These are phyloP conservation scores for Odocoileus hemionus DNA, from an alignment of 2,113 vertebrate species.

Conservation along the genomic window DNA sequence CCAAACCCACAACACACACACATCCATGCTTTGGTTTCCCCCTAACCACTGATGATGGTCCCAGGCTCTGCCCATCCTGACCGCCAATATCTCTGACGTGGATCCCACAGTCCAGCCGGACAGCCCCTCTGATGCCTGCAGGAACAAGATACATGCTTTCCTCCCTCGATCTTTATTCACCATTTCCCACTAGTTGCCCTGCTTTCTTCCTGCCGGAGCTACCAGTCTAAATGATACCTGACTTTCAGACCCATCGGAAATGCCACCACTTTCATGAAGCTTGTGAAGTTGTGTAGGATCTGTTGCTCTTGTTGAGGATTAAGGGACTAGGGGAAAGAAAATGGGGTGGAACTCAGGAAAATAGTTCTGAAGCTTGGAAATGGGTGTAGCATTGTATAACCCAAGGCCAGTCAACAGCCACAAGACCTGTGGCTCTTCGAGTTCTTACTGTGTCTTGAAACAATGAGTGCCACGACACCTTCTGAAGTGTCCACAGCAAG, in stretches of 20 bases:
- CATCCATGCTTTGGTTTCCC: neutral
- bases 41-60: neutral
- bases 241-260: neutral
- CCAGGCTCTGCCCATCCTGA: neutral
- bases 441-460: neutral
- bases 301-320: neutral
- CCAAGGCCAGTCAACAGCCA: no score
- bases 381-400: neutral
- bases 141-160: neutral
- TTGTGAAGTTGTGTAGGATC: neutral
- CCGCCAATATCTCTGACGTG: neutral
- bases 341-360: neutral
- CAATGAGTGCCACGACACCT: no score
- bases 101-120: neutral
- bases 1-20: accelerated
- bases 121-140: neutral
- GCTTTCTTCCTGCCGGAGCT: neutral
- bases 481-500: neutral
- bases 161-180: neutral
- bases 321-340: neutral
- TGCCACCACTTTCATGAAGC: neutral
- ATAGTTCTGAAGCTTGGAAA: neutral
- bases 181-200: neutral
- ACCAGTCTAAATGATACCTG: neutral
- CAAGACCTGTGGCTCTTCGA: neutral